Evolutionary conservation across 2,113 vertebrate genomes (phyloP), one percentile per base, ranked within the genome.

Genomic region (Labrus mixtus): DNA sequence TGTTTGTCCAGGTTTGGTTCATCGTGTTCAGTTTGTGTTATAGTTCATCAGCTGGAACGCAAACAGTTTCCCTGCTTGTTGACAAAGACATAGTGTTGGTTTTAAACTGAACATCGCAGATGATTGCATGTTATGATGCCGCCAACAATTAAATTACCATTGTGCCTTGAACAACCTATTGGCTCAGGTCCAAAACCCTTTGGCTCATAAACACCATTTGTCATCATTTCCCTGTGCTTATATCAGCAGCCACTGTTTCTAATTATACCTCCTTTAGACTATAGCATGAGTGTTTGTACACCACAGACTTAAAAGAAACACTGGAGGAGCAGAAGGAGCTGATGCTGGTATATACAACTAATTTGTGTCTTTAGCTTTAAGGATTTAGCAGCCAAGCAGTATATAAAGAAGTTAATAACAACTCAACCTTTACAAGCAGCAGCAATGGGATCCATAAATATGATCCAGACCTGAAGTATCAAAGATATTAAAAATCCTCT

Each of bases 251-350:
- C n/a, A 20, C 11, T 41, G 69, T 87, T 91, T 73, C 58, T 70
- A 37, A 71, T 87, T 79, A 76, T 45, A 56, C 64, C 76, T 82
- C 19, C 66, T 79, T 41, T 45, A 79, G 48, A 86, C 73, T 76
- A 79, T 56, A 55, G 63, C 25, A 17, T 37, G 56, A 36, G 53
- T 81, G 56, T 75, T 68, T 66, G 58, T 20, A 57, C 57, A 83
- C 20, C 37, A 57, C 41, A 29, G 53, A 54, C 11, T 6, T 56
- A 85, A 89, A 76, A 57, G 88, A 75, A 89, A 89, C 70, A 53
- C 2, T 37, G 37, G 61, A 36, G 20, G 73, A 70, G 68, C 56
- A 74, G 73, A 88, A 61, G 74, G 76, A 73, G 71, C 68, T 55
- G 71, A 68, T 78, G 73, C 57, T n/a, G 39, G 25, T 79, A 33